phyloP scores from a whole-genome alignment of 2,113 vertebrate species.

The Empidonax alnorum region DNA sequence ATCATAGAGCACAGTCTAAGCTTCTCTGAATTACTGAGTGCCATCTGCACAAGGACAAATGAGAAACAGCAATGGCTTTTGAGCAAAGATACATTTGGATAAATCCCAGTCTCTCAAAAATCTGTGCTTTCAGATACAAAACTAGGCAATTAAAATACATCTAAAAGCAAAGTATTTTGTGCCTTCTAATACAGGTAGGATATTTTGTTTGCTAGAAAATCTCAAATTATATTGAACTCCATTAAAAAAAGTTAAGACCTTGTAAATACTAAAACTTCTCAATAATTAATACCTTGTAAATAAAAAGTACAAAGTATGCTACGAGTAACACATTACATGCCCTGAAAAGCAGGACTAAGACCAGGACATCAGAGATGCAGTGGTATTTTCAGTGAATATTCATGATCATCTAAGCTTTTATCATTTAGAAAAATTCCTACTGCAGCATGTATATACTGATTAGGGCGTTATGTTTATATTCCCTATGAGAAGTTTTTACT shows the following conservation, averaged over 20 bases:
- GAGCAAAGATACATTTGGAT: neutral
- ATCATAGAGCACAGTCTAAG: neutral
- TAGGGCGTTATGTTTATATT: neutral
- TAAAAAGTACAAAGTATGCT: neutral
- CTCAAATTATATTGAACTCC: neutral
- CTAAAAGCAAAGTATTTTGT: neutral
- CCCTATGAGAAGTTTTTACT: neutral
- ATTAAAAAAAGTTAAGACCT: neutral
- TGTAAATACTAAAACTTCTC: neutral
- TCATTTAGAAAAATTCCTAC: neutral
- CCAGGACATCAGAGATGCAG: neutral
- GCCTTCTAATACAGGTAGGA: neutral
- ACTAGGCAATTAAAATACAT: neutral
- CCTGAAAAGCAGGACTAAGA: neutral
- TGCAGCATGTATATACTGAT: neutral
- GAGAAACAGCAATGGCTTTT: neutral
- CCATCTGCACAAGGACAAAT: neutral
- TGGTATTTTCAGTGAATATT: neutral
- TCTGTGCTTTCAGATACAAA: neutral
- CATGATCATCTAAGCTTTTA: neutral
- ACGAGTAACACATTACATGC: neutral
- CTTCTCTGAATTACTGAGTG: neutral
- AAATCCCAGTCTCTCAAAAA: neutral
- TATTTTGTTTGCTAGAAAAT: neutral
- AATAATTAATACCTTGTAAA: neutral